A percentile compares a stretch with the other conserved stretches of the same genome.
These are phyloP conservation scores for Lordiphosa clarofinis DNA, from an alignment of 1,140 invertebrate genomes.

Conservation along the genomic window DNA sequence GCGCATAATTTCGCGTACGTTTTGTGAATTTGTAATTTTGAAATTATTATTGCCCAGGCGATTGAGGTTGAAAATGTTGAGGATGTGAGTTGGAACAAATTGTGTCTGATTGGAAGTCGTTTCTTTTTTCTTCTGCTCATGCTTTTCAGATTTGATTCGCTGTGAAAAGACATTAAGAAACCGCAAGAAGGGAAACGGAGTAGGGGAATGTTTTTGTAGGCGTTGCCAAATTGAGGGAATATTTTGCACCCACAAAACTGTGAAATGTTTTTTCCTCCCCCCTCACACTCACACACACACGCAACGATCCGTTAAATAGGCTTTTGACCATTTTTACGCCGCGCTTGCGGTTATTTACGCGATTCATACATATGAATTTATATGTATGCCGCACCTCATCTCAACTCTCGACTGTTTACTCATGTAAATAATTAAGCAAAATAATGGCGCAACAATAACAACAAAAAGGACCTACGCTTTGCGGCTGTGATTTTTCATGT, in stretches of 20 bases:
- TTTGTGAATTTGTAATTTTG: constrained; percentile 76
- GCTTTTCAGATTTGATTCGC: constrained; percentile 64
- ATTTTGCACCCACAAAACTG: constrained; percentile 4
- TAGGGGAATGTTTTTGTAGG: constrained; percentile 35
- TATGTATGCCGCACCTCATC: constrained; percentile 15
- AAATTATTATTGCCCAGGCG: constrained; percentile 65
- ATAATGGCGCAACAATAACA: constrained; percentile 54
- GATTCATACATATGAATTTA: constrained; percentile 15
- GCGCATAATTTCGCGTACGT: constrained; percentile 74
- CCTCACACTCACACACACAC: constrained; percentile 13
- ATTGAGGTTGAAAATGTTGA: constrained; percentile 10
- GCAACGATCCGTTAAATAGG: constrained; percentile 58
- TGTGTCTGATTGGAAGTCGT: constrained; percentile 67
- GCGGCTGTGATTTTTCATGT: constrained; percentile 63
- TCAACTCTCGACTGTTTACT: constrained; percentile 71
- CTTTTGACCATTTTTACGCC: constrained; percentile 66
- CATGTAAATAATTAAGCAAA: constrained; percentile 75
- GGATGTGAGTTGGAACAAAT: constrained; percentile 43
- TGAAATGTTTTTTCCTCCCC: constrained; percentile 10
- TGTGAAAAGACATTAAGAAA: constrained; percentile 51
- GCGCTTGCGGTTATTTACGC: constrained; percentile 65
- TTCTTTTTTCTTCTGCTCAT: constrained; percentile 27
- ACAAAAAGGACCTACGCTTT: constrained; percentile 46
- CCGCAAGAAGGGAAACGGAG: constrained; percentile 12
- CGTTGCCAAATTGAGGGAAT: constrained; percentile 29